phyloP scores from a whole-genome alignment of 2,888 invertebrate genomes.

The Phania funesta region DNA sequence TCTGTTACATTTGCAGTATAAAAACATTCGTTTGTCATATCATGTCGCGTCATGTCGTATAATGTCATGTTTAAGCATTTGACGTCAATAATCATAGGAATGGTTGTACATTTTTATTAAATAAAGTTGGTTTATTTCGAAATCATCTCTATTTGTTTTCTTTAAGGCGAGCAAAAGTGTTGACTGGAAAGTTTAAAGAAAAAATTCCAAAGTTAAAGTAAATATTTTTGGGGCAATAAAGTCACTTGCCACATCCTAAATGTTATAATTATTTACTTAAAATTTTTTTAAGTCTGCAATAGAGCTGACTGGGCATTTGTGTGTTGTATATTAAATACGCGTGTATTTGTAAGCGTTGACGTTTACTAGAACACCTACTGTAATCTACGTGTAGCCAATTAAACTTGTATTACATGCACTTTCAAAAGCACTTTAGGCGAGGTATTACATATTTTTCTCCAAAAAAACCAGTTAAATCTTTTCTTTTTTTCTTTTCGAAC shows the following conservation, averaged over 20 bases:
- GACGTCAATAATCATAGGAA: not conserved
- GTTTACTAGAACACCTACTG: conserved; percentile 41
- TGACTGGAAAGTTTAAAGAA: not conserved
- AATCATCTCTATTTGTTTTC: too few relatives aligned
- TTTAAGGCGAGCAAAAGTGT: not conserved
- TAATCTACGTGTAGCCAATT: conserved; percentile 3
- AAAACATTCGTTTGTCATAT: not conserved
- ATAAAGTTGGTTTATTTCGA: too few relatives aligned
- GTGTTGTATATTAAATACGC: not conserved
- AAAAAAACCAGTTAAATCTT: conserved; percentile 18
- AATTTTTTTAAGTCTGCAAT: not conserved
- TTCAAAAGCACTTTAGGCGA: conserved; percentile 16
- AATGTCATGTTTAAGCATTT: not conserved
- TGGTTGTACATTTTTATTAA: too few relatives aligned
- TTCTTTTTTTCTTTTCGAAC: not conserved
- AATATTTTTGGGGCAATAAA: not conserved
- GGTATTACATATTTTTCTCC: not conserved
- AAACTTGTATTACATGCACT: conserved; percentile 16
- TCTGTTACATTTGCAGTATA: not conserved
- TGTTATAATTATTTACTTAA: not conserved
- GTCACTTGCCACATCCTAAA: not conserved
- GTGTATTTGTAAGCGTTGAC: not conserved
- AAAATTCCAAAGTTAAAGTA: not conserved
- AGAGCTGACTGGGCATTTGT: not conserved
- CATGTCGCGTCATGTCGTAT: not conserved